A percentile compares a stretch with the other conserved stretches of the same genome.
Evolutionary conservation across 2,113 vertebrate genomes (phyloP).

Genomic region (Scophthalmus maximus): DNA sequence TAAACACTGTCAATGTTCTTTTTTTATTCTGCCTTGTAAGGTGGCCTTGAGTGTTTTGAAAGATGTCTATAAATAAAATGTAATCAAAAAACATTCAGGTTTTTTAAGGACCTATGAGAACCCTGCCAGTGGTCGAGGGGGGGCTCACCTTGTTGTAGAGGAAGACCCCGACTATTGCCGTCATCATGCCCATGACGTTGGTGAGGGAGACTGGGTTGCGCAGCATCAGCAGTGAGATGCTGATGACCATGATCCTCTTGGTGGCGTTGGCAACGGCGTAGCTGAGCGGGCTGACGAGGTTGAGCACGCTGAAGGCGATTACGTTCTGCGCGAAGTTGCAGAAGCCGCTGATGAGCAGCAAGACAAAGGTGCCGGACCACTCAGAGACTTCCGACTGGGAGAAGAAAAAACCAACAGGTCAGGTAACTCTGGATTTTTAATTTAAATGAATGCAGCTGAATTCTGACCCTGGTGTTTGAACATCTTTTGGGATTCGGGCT

Average conservation of each 20-base stretch:
- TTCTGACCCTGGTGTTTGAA: not conserved
- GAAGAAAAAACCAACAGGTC: not conserved
- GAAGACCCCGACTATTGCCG: slow-evolving; percentile 95
- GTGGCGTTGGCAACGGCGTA: slow-evolving; percentile 98
- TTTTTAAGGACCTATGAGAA: not conserved
- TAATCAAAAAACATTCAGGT: not conserved
- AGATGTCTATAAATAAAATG: too few relatives aligned
- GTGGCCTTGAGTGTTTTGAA: too few relatives aligned
- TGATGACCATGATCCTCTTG: slow-evolving; percentile 98
- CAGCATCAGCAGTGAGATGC: slow-evolving; percentile 94
- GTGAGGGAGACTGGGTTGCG: slow-evolving; percentile 92
- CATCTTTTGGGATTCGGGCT: too few relatives aligned
- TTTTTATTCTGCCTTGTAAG: too few relatives aligned
- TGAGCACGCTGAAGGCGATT: slow-evolving; percentile 97
- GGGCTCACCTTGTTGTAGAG: slow-evolving; percentile 94
- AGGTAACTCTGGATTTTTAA: not conserved
- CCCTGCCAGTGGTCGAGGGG: accelerated
- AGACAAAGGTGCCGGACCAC: slow-evolving; percentile 90
- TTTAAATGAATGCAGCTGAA: not conserved
- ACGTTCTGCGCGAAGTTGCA: slow-evolving; percentile 99
- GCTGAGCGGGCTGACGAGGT: slow-evolving; percentile 94
- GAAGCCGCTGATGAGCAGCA: slow-evolving; percentile 94
- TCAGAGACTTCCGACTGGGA: slow-evolving; percentile 83
- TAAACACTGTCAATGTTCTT: too few relatives aligned
- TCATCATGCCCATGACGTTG: slow-evolving; percentile 97